Percentiles rank a stretch among this genome's conserved stretches.
Evolutionary conservation across 2,888 invertebrate species (phyloP).

Genomic region (Poecilobothrus nobilitatus): DNA sequence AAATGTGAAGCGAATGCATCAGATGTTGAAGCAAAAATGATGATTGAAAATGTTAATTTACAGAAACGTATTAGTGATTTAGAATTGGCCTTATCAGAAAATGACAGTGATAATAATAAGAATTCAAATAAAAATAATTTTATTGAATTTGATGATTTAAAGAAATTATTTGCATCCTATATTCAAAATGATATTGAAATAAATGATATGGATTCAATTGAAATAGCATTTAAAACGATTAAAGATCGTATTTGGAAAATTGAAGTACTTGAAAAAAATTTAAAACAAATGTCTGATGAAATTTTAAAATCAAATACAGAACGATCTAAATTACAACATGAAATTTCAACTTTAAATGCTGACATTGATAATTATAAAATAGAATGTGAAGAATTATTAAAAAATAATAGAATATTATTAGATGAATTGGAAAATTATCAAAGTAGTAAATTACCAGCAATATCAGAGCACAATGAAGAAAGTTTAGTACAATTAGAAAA

Average conservation of each 20-base stretch:
- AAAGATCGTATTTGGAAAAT: conserved; percentile 52
- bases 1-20: conserved; percentile 26
- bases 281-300: conserved; percentile 51
- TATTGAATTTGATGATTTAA: conserved; percentile 28
- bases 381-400: conserved; percentile 59
- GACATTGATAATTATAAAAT: conserved; percentile 48
- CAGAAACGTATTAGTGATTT: conserved; percentile 37
- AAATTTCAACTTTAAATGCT: conserved; percentile 45
- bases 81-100: conserved; percentile 29
- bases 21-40: conserved; percentile 27
- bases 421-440: conserved; percentile 57
- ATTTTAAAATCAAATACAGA: conserved; percentile 39
- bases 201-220: conserved; percentile 25
- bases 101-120: conserved; percentile 13
- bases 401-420: conserved; percentile 62
- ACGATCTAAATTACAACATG: conserved; percentile 50
- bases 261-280: conserved; percentile 49
- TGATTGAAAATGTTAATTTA: conserved; percentile 27
- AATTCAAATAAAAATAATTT: conserved; percentile 16
- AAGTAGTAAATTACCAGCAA: conserved; percentile 55
- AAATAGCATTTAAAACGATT: conserved; percentile 48
- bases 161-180: conserved; percentile 29
- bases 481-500: conserved; percentile 55
- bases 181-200: conserved; percentile 26
- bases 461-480: conserved; percentile 64